Conservation (phyloP, 2,113 vertebrate genomes). For the Lepidothrix coronata region DNA sequence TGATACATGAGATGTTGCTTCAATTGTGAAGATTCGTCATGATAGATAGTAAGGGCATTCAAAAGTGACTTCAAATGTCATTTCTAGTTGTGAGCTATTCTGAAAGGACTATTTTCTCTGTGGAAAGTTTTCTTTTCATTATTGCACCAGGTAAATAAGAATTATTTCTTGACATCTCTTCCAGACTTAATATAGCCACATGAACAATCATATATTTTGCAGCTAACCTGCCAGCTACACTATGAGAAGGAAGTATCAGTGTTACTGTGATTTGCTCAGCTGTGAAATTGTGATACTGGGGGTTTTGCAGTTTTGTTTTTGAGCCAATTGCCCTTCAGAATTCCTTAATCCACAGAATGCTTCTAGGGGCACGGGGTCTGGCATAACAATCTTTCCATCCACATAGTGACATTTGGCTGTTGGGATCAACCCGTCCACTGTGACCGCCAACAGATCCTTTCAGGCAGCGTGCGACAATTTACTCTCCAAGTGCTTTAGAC, state of each 20-base stretch:
- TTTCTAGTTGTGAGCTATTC: not conserved
- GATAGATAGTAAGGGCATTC: not conserved
- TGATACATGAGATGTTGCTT: not conserved
- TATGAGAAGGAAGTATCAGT: not conserved
- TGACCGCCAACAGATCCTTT: accelerated
- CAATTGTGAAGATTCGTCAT: not conserved
- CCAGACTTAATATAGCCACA: not conserved
- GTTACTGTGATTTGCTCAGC: not conserved
- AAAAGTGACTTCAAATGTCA: not conserved
- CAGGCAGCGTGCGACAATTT: not conserved
- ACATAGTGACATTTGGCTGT: not conserved
- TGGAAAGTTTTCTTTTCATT: not conserved
- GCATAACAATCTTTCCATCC: not conserved
- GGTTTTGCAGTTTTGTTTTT: not conserved
- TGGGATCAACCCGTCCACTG: not conserved
- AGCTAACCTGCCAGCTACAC: not conserved
- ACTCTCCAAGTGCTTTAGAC: not conserved
- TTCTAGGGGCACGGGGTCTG: not conserved
- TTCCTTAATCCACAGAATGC: not conserved
- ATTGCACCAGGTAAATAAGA: not conserved
- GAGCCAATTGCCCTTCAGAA: not conserved
- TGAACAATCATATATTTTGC: not conserved
- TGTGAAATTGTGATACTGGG: not conserved
- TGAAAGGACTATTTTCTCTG: not conserved
- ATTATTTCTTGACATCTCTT: not conserved